Base-by-base conservation (phyloP, 1,140 invertebrate species). In the Tribolium castaneum region DNA sequence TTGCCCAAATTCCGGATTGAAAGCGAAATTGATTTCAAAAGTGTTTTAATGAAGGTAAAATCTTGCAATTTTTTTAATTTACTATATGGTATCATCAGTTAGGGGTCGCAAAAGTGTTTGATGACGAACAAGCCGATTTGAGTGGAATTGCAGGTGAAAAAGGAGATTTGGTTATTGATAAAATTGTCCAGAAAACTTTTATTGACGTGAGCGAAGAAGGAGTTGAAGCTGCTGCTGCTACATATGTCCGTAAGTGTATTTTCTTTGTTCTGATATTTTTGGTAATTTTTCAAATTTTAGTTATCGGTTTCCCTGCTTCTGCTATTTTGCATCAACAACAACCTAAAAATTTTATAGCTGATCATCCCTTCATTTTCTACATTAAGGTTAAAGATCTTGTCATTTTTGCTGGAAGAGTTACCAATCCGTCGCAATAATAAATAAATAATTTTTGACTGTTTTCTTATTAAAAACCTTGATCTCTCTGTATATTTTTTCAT, bases 191-290 rank as follows among this genome's bases (percentile, higher is more conserved):
- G 82, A 93, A 94, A 83, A 87, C 90, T 9, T 90, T 90, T 78
- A 89, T 94, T 70, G 90, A 93, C 81, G 90, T 94, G 1, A 90
- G 91, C 80, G 92, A 93, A 86, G 86, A 91, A 84, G 93, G 93
- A n/a, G 90, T 89, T 3, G 91, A 92, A 87, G 92, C 92, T 70
- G 90, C 91, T 74, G 92, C 90, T 52, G 89, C 90, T 12, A 91
- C 92, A 82, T 85, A 74, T 56, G 89, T 59, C n/a, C 30, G 54
- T 59, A 59, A 22, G 54, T 59, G 10, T 56, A 56, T 1, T 19
- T 19, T 19, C 1, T 19, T 19, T 19, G n/a, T n/a, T n/a, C n/a
- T n/a, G n/a, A n/a, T n/a, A n/a, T n/a, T n/a, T n/a, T n/a, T n/a
- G n/a, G n/a, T n/a, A n/a, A 39, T 7, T 10, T 10, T 19, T 19